Base-by-base conservation (phyloP, 2,113 vertebrate genomes). In the Rissa tridactyla region DNA sequence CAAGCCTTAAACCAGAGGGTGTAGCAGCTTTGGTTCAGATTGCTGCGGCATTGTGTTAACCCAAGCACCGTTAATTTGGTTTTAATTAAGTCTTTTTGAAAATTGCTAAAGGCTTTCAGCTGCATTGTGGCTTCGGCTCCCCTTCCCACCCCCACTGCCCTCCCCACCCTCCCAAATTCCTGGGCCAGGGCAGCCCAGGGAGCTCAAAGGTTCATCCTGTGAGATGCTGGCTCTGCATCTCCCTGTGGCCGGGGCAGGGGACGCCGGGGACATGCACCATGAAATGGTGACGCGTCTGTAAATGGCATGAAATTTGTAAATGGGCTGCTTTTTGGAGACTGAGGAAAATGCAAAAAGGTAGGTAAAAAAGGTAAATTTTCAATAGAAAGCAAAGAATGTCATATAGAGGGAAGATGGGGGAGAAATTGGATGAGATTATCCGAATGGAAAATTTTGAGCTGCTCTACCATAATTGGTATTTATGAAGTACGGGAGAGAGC, bases 241-340 rank as follows among this genome's bases (percentile, higher is more conserved):
- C 47, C 34, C 30, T 1, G 1, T 0, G 21, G 17, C 13, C 1
- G 6, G 21, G 1, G 21, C 13, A 4, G 58, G 34, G 52, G 49
- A 10, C 20, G 23, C 64, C 0, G 2, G 36, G 9, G 47, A 2
- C 0, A 2, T 0, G 0, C 15, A 2, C 54, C 30, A 5, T 0
- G 34, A n/a, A 5, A 4, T 0, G 15, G 57, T 9, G 42, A 10
- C 57, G 10, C 16, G 0, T 23, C 32, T 15, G 38, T 17, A 10
- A 54, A 11, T 2, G 69, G 17, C 26, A 15, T 54, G 52, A 54
- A 27, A 27, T 23, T n/a, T 15, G 38, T 15, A 13, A 54, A 13
- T 2, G 69, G 17, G 4, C 29, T 38, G n/a, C 29, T 18, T 20
- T 25, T 10, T 15, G 26, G n/a, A 47, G 44, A 14, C 2, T 1